A percentile compares a stretch with the other conserved stretches of the same genome.
These are phyloP conservation scores for Neodiprion fabricii DNA, from an alignment of 1,140 invertebrate species.

Conservation along the genomic window DNA sequence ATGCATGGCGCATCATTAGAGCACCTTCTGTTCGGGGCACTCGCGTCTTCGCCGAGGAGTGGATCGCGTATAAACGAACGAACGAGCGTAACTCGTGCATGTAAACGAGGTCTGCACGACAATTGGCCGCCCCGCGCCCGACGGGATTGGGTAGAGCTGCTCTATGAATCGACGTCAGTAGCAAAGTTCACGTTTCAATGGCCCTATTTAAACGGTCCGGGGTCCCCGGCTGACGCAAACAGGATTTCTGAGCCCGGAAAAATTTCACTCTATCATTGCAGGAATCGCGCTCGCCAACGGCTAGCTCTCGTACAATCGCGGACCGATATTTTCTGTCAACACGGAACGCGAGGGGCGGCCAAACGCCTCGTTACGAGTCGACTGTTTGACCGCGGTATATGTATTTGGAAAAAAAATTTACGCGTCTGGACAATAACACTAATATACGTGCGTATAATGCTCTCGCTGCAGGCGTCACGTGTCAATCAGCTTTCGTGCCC, in stretches of 20 bases:
- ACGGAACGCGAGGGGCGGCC: conserved; percentile 17
- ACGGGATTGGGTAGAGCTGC: conserved; percentile 39
- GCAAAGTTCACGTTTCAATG: conserved; percentile 30
- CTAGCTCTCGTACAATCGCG: conserved; percentile 35
- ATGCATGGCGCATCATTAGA: not conserved
- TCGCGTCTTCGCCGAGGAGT: no score
- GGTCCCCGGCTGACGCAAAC: not conserved
- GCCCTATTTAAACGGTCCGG: conserved; percentile 25
- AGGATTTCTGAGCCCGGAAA: not conserved
- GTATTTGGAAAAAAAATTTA: no score
- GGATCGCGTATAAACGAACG: conserved; percentile 20
- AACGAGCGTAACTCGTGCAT: conserved; percentile 2
- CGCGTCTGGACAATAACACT: no score
- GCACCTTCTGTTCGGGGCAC: not conserved
- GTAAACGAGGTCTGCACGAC: conserved; percentile 20
- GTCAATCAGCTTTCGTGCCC: not conserved
- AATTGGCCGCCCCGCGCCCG: conserved; percentile 12
- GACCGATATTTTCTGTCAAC: conserved; percentile 45
- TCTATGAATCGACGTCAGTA: conserved; percentile 38
- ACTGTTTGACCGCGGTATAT: no score
- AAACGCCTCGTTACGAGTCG: no score
- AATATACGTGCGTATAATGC: not conserved
- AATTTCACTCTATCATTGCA: not conserved
- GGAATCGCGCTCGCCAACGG: not conserved
- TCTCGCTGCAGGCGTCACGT: not conserved